Conservation (phyloP, 1,140 invertebrate species). For the Nixonia krombeini region DNA sequence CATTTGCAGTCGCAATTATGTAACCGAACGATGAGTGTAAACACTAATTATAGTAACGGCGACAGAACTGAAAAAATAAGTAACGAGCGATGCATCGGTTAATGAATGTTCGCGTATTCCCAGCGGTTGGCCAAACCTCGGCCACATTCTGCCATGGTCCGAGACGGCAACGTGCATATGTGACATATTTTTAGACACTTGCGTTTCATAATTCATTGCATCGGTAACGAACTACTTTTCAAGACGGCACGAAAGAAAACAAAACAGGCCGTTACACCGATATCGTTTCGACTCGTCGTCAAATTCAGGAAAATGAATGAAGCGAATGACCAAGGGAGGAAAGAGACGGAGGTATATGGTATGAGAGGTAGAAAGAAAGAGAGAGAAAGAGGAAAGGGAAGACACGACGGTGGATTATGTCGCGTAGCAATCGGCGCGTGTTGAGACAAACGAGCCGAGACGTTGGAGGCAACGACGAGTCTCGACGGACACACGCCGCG, state of each 20-base stretch:
- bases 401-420: no score
- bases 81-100: constrained; percentile 6
- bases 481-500: no score
- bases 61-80: no score
- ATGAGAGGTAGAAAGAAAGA: no score
- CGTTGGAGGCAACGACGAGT: no score
- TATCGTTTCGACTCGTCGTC: no score
- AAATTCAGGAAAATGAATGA: no score
- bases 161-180: not conserved
- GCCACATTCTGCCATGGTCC: not conserved
- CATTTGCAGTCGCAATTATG: constrained; percentile 10
- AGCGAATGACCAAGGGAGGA: no score
- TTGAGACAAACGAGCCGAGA: not conserved
- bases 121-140: no score
- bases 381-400: no score
- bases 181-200: not conserved
- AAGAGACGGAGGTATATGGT: no score
- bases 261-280: no score
- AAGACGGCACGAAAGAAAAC: not conserved
- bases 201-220: not conserved
- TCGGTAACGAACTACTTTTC: not conserved
- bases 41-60: constrained; percentile 45
- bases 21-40: constrained; percentile 28
- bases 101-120: not conserved
- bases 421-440: not conserved